Conservation (phyloP, 2,113 vertebrate genomes). For the Catharus bicknelli region DNA sequence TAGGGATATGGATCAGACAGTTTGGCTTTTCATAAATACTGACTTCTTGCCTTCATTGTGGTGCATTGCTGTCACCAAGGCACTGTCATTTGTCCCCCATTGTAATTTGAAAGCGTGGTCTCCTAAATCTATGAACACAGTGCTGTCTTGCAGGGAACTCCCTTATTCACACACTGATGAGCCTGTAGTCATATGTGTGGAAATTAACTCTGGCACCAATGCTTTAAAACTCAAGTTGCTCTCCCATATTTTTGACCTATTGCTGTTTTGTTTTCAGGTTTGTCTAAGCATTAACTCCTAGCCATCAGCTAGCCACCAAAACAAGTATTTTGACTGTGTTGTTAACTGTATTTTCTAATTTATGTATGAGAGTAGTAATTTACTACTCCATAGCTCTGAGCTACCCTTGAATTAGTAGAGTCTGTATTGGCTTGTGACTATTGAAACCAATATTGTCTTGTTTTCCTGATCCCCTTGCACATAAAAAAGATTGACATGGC, state of each 20-base stretch:
- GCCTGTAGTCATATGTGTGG: neutral
- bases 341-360: neutral
- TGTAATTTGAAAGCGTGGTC: neutral
- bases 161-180: neutral
- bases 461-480: constrained; percentile 23
- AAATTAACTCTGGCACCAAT: neutral
- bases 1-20: neutral
- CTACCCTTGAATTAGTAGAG: constrained; percentile 13
- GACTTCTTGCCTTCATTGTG: neutral
- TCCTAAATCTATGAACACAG: neutral
- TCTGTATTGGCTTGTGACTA: neutral
- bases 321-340: neutral
- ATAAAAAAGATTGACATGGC: constrained; percentile 52
- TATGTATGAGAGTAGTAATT: neutral
- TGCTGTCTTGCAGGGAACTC: neutral
- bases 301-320: neutral
- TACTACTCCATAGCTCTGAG: neutral
- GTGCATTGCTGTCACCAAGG: neutral
- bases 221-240: neutral
- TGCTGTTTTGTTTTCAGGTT: neutral
- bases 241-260: neutral
- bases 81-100: neutral
- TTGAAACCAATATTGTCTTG: constrained; percentile 20
- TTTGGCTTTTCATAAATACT: neutral
- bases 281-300: neutral